Conservation (phyloP, 2,113 vertebrate genomes). For the Mormyrus lacerda region DNA sequence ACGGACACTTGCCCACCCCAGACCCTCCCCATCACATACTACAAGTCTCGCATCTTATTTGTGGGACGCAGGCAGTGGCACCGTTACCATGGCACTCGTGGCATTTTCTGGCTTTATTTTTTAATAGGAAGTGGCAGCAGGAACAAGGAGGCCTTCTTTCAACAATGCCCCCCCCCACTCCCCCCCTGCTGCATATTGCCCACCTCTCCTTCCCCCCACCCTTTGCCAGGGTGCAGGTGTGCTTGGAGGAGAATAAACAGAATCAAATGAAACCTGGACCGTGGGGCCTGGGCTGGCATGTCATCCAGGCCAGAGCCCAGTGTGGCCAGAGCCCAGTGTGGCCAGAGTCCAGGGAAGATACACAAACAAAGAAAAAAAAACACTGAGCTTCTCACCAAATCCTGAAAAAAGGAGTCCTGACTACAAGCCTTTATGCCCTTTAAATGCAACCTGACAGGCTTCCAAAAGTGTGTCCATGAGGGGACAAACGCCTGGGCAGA, state of each 20-base stretch:
- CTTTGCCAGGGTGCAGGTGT: conserved; percentile 26
- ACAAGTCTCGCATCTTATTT: neutral
- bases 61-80: neutral
- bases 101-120: conserved; percentile 21
- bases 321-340: neutral
- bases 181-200: neutral
- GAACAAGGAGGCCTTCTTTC: conserved; percentile 28
- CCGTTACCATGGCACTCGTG: conserved; percentile 30
- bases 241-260: conserved; percentile 22
- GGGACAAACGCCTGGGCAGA: neutral
- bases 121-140: conserved; percentile 25
- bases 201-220: conserved; percentile 4
- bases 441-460: neutral
- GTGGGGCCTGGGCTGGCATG: neutral
- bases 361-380: neutral
- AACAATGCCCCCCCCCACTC: neutral
- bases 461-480: neutral
- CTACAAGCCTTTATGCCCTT: neutral
- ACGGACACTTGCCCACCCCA: neutral
- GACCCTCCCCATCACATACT: conserved; percentile 1
- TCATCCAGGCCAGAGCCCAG: neutral
- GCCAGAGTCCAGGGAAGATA: neutral
- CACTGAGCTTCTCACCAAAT: neutral
- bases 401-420: neutral
- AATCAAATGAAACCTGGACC: conserved; percentile 19